These are phyloP conservation scores for Gymnocypris eckloni DNA, from an alignment of 2,797 vertebrate species.

Conservation along the genomic window DNA sequence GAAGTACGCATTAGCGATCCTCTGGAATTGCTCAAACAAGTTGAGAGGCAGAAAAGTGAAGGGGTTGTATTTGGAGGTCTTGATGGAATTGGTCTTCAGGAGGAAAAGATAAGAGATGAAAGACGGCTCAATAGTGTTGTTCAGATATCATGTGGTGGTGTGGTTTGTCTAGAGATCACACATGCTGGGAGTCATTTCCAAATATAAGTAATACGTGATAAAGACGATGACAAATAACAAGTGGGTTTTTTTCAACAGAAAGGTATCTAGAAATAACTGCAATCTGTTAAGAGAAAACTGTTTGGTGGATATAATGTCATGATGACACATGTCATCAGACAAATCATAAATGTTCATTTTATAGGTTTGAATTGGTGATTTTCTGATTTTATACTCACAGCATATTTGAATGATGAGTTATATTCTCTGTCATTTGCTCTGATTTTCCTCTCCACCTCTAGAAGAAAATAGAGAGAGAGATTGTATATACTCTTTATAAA, in stretches of 20 bases:
- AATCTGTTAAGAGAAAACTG: background rate
- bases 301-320: background rate
- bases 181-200: background rate
- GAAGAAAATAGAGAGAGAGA: conserved; percentile 39
- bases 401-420: conserved; percentile 88
- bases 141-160: background rate
- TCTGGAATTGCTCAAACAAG: conserved; percentile 96
- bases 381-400: conserved; percentile 78
- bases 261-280: background rate
- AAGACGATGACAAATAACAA: background rate
- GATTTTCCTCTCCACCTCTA: conserved; percentile 87
- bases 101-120: background rate
- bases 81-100: conserved; percentile 88
- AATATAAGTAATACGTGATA: background rate
- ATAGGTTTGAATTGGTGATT: background rate
- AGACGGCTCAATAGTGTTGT: background rate
- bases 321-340: background rate
- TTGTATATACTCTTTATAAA: background rate
- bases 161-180: background rate
- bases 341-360: background rate
- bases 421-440: conserved; percentile 88
- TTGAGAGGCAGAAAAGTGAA: conserved; percentile 94
- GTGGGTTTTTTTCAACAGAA: background rate
- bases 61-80: conserved; percentile 93
- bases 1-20: conserved; percentile 96